Evolutionary conservation across 2,888 invertebrate genomes (phyloP).

Genomic region (Mesorhabditis belari): DNA sequence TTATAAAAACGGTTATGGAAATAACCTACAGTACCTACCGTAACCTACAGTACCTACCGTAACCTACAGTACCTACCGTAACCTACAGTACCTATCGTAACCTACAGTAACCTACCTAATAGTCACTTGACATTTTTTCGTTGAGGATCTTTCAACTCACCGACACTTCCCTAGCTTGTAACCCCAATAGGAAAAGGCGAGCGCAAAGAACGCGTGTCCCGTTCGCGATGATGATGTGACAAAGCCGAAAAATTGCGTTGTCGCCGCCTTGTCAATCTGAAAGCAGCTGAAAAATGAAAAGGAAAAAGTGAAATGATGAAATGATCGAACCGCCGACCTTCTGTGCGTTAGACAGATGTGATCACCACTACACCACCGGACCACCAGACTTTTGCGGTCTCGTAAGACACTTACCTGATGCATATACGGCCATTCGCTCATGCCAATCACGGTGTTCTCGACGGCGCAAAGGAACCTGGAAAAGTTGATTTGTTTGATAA

Average conservation of each 20-base stretch:
- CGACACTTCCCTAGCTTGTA: conserved; percentile 11
- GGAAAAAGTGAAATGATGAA: no score
- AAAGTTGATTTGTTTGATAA: no score
- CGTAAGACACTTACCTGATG: conserved; percentile 18
- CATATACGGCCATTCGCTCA: conserved; percentile 35
- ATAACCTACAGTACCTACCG: no score
- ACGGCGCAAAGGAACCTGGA: conserved; percentile 26
- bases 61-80: no score
- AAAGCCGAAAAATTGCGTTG: conserved; percentile 18
- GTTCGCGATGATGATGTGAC: conserved; percentile 15
- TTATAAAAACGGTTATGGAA: no score
- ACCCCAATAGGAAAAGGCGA: conserved; percentile 17
- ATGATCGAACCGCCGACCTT: conserved; percentile 28
- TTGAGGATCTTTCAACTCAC: conserved; percentile 9
- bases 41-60: no score
- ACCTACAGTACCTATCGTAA: no score
- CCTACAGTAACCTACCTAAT: conserved; percentile 13
- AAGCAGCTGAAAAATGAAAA: no score
- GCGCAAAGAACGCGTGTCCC: conserved; percentile 13
- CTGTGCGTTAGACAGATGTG: conserved; percentile 27
- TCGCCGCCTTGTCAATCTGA: conserved; percentile 14
- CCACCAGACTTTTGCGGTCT: neutral
- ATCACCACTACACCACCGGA: conserved; percentile 27
- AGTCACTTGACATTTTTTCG: conserved; percentile 8
- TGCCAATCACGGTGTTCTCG: conserved; percentile 29